Conservation (phyloP, 2,888 invertebrate genomes). For the Amphipyra berbera region DNA sequence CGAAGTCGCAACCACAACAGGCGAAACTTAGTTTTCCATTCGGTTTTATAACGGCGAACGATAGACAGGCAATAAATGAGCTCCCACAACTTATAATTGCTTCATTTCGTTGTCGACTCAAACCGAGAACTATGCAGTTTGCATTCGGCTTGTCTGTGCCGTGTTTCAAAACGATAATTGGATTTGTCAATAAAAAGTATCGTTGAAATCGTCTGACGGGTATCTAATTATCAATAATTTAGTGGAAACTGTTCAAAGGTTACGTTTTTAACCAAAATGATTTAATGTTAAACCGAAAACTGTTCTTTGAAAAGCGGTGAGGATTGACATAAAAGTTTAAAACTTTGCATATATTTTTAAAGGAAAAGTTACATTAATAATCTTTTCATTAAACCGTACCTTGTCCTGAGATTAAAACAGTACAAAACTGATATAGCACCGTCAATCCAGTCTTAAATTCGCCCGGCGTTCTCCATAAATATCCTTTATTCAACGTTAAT, state of each 20-base stretch:
- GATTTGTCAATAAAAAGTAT: constrained; percentile 59
- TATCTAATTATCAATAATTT: constrained; percentile 14
- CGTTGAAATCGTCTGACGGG: constrained; percentile 31
- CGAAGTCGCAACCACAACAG: constrained; percentile 75
- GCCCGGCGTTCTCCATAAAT: constrained; percentile 38
- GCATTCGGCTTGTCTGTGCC: constrained; percentile 72
- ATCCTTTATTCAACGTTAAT: constrained; percentile 56
- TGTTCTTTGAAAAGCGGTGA: too few relatives aligned
- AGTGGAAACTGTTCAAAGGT: background rate
- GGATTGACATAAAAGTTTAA: too few relatives aligned
- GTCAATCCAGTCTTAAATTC: constrained; percentile 47
- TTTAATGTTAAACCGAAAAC: too few relatives aligned
- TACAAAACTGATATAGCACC: constrained; percentile 25
- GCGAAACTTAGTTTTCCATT: constrained; percentile 81
- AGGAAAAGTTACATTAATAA: background rate
- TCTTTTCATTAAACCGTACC: constrained; percentile 37
- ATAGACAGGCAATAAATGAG: constrained; percentile 88
- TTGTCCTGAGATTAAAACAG: constrained; percentile 21
- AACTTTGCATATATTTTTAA: too few relatives aligned
- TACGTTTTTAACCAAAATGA: too few relatives aligned
- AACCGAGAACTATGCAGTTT: constrained; percentile 70
- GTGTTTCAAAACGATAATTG: constrained; percentile 62
- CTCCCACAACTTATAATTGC: constrained; percentile 88
- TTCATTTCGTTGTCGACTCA: constrained; percentile 82
- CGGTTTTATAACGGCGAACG: constrained; percentile 84